Evolutionary conservation across 2,113 vertebrate genomes (phyloP), one percentile per base, ranked within the genome.

Genomic region (Malurus cyaneus): DNA sequence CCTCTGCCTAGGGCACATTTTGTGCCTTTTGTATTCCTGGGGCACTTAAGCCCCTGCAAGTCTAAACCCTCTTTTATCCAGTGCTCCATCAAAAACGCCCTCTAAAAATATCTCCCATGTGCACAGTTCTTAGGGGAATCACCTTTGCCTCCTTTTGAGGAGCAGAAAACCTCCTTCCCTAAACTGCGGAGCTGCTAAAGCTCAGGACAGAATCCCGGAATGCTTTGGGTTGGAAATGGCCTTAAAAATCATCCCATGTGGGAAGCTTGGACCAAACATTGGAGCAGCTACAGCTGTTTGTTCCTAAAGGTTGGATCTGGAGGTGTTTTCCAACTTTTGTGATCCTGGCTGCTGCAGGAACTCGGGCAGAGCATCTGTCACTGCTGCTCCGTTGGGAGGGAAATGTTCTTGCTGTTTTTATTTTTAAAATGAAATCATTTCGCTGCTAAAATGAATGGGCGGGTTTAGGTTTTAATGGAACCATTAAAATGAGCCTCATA

Each of bases 1-100:
- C 69, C 76, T 76, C 42, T 50, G 92, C 36, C 66, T 94, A 67
- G 7, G 41, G 74, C 60, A 47, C 52, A 6, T 44, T 83, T 77
- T 69, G 46, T 70, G 93, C 72, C 79, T 92, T 80, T 77, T 44
- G 44, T 39, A 12, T 64, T 52, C 28, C 0, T 0, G 10, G 59
- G 79, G 62, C 88, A 62, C 91, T 28, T 92, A 73, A 93, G 18
- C 82, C 47, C 72, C 91, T 88, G 86, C 47, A 84, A 90, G 81
- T 44, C 50, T 79, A 54, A 62, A 77, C 2, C 71, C 52, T 80
- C 29, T 57, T 46, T 81, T 80, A 23, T 66, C 66, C 67, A 54
- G 54, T 11, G 64, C 46, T n/a, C 5, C n/a, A 72, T 94, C 72
- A 66, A 71, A 96, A 80, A 32, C 12, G 7, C 24, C 39, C 65